phyloP scores from a whole-genome alignment of 1,140 invertebrate species.

The Saccostrea glomerata region DNA sequence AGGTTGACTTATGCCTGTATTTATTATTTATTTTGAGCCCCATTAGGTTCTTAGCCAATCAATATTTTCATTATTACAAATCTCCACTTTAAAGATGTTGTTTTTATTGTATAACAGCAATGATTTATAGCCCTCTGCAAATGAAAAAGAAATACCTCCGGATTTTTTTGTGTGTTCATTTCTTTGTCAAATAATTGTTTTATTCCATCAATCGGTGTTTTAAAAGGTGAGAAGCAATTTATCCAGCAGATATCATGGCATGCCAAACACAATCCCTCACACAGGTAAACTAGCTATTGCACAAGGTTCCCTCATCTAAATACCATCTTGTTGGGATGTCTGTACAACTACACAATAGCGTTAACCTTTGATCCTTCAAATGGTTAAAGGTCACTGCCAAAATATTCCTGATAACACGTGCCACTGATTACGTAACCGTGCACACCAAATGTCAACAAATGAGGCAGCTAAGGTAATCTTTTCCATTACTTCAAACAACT shows the following conservation, averaged over 20 bases:
- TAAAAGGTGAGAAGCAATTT: neutral
- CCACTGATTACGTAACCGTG: conserved; percentile 11
- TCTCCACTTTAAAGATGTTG: conserved; percentile 2
- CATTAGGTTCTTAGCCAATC: conserved; percentile 26
- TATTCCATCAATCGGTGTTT: conserved; percentile 6
- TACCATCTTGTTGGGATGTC: conserved; percentile 27
- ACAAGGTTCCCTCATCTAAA: conserved; percentile 34
- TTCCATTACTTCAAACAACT: conserved; percentile 21
- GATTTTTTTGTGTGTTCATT: neutral
- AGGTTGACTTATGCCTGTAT: conserved; percentile 29
- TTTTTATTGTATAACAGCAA: conserved; percentile 15
- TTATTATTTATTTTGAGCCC: conserved; percentile 37
- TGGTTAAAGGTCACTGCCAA: conserved; percentile 22
- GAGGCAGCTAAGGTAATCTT: conserved; percentile 27
- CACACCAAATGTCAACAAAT: conserved; percentile 31
- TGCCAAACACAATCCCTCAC: conserved; percentile 14
- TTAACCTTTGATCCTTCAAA: conserved; percentile 23
- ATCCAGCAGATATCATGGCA: conserved; percentile 17
- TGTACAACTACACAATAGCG: conserved; percentile 29
- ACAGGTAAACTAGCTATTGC: conserved; percentile 33
- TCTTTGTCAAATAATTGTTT: conserved; percentile 24
- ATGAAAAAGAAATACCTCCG: conserved; percentile 29
- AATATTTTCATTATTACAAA: conserved; percentile 39
- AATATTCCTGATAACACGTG: conserved; percentile 26
- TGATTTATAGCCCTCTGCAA: conserved; percentile 7